Conservation (phyloP, 2,797 vertebrate genomes). For the Platyrinchus mystaceus region DNA sequence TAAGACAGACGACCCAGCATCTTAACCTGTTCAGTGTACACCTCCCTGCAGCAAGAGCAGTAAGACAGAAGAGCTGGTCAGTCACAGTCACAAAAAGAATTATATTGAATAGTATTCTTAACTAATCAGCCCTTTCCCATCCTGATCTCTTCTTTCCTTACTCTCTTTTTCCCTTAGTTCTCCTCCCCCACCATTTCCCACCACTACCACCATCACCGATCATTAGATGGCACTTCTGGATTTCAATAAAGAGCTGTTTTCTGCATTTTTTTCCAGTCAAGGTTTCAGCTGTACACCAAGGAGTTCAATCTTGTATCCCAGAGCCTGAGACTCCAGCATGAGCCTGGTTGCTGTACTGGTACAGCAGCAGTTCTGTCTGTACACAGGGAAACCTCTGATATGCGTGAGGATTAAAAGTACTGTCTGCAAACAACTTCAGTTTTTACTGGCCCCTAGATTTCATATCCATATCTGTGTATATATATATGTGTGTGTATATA, state of each 20-base stretch:
- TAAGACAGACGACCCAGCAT: neutral
- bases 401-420: neutral
- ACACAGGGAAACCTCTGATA: neutral
- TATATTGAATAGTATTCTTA: neutral
- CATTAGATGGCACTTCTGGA: neutral
- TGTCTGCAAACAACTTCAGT: neutral
- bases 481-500: too few relatives aligned
- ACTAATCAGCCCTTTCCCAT: neutral
- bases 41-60: neutral
- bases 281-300: neutral
- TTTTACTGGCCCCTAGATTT: neutral
- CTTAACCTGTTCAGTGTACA: neutral
- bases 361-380: neutral
- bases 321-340: neutral
- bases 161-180: neutral
- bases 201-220: rapidly evolving
- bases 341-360: neutral
- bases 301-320: neutral
- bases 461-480: neutral
- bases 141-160: neutral
- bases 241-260: neutral
- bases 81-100: neutral
- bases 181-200: neutral
- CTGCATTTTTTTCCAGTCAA: neutral
- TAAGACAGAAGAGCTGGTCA: neutral